These are phyloP conservation scores for Synergus umbraculus DNA, from an alignment of 2,888 invertebrate genomes.

Conservation along the genomic window DNA sequence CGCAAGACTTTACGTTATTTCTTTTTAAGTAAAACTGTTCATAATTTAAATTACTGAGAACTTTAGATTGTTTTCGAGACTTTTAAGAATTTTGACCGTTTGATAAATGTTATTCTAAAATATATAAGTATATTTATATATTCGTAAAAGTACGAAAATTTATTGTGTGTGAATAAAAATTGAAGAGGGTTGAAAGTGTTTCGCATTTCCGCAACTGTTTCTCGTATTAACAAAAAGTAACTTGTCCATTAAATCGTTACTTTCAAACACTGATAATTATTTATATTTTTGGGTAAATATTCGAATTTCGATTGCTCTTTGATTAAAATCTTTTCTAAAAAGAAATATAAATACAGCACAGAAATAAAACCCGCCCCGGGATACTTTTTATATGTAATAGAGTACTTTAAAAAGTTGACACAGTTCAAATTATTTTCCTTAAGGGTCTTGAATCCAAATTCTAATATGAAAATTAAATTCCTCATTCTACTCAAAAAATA, in stretches of 20 bases:
- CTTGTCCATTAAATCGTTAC: background rate
- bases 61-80: background rate
- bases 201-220: too few species aligned
- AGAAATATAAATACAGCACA: slow-evolving; percentile 5
- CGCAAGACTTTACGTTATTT: too few species aligned
- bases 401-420: background rate
- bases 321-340: background rate
- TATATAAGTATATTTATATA: too few species aligned
- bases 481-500: too few species aligned
- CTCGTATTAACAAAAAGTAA: background rate
- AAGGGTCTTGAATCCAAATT: too few species aligned
- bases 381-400: slow-evolving; percentile 27
- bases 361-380: background rate
- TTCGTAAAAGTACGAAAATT: too few species aligned
- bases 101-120: background rate
- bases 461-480: too few species aligned
- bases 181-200: too few species aligned
- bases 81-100: background rate
- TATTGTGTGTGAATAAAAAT: background rate
- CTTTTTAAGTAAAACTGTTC: background rate
- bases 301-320: background rate
- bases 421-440: background rate
- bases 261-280: background rate
- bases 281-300: background rate
- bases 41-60: background rate